Evolutionary conservation across 2,797 vertebrate genomes (phyloP), one percentile per base, ranked within the genome.

Genomic region (Xyrichtys novacula): DNA sequence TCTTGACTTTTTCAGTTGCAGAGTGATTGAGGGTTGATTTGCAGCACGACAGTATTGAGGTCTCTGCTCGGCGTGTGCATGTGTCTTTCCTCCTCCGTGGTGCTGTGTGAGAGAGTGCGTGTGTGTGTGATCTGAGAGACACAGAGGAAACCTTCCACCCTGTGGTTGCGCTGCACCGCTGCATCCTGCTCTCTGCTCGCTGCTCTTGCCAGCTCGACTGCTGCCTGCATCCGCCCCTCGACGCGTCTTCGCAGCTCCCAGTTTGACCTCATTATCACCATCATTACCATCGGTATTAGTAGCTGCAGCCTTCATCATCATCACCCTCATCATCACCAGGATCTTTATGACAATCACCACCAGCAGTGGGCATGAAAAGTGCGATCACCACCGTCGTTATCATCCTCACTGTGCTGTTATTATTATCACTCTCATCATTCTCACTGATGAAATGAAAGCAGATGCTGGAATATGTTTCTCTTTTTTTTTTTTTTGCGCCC

Each of bases 101-200:
- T 20, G 34, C 25, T 23, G 11, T 14, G 25, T 29, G 23, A 26
- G 46, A 22, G 58, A 43, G 42, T 40, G 32, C 56, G 39, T 20
- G 19, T 46, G 43, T 59, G 53, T 63, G 48, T 71, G 78, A 84
- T 78, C 77, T 74, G 60, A 60, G 66, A 63, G 29, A 60, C 69
- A 52, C 66, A 84, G 80, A 87, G 78, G 85, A 90, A 91, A 88
- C 84, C 82, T 85, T 86, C 87, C 89, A 85, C 86, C 87, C 78
- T 89, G 90, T 90, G 86, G 86, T 90, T 76, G 85, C 65, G 56
- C 72, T 88, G 85, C 85, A 85, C 80, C 60, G 88, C 80, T 88
- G 84, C 86, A 87, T 86, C 80, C 80, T 84, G 79, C 72, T 75
- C 17, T 70, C 32, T 34, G 10, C 32, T 34, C 32, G n/a, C 85